Percentiles rank a stretch among this genome's conserved stretches.
Evolutionary conservation across 2,888 invertebrate genomes (phyloP).

Genomic region (Lochmaea crataegi): DNA sequence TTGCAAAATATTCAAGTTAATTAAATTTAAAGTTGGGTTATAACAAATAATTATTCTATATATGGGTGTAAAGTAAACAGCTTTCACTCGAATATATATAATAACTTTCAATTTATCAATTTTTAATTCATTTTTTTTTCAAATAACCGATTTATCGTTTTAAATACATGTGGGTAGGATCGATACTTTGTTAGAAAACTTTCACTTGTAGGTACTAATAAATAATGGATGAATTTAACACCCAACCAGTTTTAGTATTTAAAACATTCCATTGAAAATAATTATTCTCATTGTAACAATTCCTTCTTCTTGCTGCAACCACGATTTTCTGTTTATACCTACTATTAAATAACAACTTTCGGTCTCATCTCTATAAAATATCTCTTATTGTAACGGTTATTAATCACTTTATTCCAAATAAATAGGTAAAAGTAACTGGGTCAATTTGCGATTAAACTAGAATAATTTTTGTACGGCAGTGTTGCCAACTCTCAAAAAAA

Average conservation of each 20-base stretch:
- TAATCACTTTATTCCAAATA: background rate
- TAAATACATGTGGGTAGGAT: slow-evolving; percentile 18
- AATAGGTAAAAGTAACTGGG: slow-evolving; percentile 15
- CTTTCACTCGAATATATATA: slow-evolving; percentile 10
- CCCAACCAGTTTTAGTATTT: background rate
- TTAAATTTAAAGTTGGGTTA: no score
- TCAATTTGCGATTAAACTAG: background rate
- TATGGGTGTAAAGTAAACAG: background rate
- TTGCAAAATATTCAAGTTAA: no score
- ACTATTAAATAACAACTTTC: no score
- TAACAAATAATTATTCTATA: background rate
- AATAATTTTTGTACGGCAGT: slow-evolving; percentile 13
- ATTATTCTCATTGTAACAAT: no score
- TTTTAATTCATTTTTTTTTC: slow-evolving; percentile 4
- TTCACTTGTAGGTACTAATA: slow-evolving; percentile 3
- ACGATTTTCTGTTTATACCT: no score
- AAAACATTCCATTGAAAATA: background rate
- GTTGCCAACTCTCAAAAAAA: no score
- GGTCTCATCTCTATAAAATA: no score
- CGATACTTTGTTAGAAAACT: slow-evolving; percentile 3
- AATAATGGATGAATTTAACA: background rate
- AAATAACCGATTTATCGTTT: background rate
- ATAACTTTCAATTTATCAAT: slow-evolving; percentile 10
- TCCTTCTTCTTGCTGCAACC: no score
- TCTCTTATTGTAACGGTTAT: no score